Base-by-base conservation (phyloP, 2,797 vertebrate genomes). In the Austrolebias charrua region DNA sequence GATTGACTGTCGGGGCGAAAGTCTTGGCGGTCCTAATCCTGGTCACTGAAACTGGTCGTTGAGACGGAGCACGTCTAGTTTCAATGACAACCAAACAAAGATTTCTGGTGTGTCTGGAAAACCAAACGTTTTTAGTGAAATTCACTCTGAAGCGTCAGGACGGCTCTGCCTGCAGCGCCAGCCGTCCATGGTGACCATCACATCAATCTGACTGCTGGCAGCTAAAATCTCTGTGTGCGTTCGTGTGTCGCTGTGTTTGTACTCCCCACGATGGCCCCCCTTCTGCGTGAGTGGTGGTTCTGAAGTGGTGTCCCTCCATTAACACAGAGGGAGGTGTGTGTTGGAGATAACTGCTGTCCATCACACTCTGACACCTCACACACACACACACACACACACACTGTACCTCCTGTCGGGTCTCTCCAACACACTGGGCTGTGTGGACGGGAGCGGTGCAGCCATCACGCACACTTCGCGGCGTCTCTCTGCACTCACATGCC, bases 251-350 rank as follows among this genome's bases (percentile, higher is more conserved):
- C 47, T 58, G 19, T 58, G 19, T 61, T 60, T 56, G 49, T 57
- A 54, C 56, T 7, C 24, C 24, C 24, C 24, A 24, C 24, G 24
- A 24, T 70, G 75, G 77, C 64, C 71, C 71, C 55, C 69, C 66
- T 63, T 58, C 45, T 35, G 55, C 63, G 65, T 43, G 67, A 63
- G 72, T 54, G 62, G 38, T 53, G 69, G 66, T 55, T 75, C 71
- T 90, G 81, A 88, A 90, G 88, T 90, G 84, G 82, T 49, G 42
- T 86, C 81, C 71, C 64, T 84, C 91, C 89, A 91, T 91, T 90
- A 90, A 87, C 87, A 87, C 86, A 86, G 65, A 75, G 63, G 44
- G 78, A 89, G 89, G 89, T 90, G 91, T 91, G 76, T 85, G 90
- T 77, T 70, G 71, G 78, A 66, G 90, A 92, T 89, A 89, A 81